These are phyloP conservation scores for Epizoanthus rinbou DNA, from an alignment of 92 coral and sea anemone species.

Conservation along the genomic window DNA sequence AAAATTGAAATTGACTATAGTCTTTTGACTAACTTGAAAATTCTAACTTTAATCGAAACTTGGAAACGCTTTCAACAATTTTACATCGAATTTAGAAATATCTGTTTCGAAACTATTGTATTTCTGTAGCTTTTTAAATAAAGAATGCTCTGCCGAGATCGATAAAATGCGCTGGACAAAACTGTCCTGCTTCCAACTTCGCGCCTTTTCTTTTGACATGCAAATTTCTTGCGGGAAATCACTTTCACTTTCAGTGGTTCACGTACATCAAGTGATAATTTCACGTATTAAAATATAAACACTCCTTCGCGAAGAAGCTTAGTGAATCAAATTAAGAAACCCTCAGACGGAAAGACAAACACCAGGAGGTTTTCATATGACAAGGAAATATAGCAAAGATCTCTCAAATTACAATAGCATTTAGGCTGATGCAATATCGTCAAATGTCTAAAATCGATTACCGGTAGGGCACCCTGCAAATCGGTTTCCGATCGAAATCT, in stretches of 20 bases:
- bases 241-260: too few species aligned
- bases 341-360: not conserved
- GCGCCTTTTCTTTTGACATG: slow-evolving; percentile 36
- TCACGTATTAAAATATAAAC: not conserved
- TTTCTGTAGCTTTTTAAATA: too few species aligned
- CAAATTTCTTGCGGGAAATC: slow-evolving; percentile 25
- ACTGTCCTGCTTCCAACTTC: slow-evolving; percentile 9
- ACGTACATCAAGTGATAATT: too few species aligned
- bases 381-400: not conserved
- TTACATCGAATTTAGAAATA: too few species aligned
- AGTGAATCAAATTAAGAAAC: not conserved
- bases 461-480: not conserved
- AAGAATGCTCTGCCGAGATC: too few species aligned
- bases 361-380: not conserved
- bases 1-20: too few species aligned
- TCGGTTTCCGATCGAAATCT: not conserved
- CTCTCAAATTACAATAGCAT: not conserved
- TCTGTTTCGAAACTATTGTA: too few species aligned
- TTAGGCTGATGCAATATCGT: slow-evolving; percentile 24
- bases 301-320: not conserved
- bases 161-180: too few species aligned
- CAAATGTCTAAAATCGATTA: not conserved
- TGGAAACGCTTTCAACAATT: too few species aligned
- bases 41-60: too few species aligned
- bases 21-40: too few species aligned